phyloP scores from a whole-genome alignment of 2,113 vertebrate genomes.

The Litocranius walleri region DNA sequence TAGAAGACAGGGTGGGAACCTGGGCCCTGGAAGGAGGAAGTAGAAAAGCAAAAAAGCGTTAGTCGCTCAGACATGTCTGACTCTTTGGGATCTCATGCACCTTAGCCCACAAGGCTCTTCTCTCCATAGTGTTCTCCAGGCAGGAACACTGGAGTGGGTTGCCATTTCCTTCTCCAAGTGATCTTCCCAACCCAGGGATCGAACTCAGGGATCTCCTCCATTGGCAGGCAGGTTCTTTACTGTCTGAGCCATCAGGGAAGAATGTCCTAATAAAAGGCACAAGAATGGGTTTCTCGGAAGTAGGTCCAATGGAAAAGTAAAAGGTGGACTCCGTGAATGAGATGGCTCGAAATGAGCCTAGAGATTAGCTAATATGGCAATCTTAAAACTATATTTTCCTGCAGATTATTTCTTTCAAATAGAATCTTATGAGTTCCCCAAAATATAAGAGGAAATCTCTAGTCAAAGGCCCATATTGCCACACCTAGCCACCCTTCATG shows the following conservation, averaged over 20 bases:
- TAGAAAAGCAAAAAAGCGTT: not conserved
- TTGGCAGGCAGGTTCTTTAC: not conserved
- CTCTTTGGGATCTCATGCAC: not conserved
- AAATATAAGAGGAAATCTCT: not conserved
- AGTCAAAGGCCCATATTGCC: not conserved
- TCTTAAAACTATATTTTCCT: not conserved
- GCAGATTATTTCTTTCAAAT: not conserved
- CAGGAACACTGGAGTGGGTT: not conserved
- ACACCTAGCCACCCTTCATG: not conserved
- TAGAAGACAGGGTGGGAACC: not conserved
- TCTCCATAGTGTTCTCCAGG: not conserved
- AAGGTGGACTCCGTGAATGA: not conserved
- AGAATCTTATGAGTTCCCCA: not conserved
- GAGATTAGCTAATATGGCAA: not conserved
- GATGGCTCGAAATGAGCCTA: not conserved
- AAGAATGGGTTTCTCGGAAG: not conserved
- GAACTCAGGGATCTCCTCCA: not conserved
- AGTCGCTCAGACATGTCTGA: rapidly evolving
- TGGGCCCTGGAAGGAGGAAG: not conserved
- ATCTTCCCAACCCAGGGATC: not conserved
- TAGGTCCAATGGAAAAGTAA: not conserved
- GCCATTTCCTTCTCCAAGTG: not conserved
- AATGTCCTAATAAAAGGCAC: not conserved
- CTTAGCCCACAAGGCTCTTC: not conserved
- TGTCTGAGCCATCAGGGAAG: not conserved